Evolutionary conservation across 2,797 vertebrate species (phyloP), one percentile per base, ranked within the genome.

Genomic region (Capromys pilorides): DNA sequence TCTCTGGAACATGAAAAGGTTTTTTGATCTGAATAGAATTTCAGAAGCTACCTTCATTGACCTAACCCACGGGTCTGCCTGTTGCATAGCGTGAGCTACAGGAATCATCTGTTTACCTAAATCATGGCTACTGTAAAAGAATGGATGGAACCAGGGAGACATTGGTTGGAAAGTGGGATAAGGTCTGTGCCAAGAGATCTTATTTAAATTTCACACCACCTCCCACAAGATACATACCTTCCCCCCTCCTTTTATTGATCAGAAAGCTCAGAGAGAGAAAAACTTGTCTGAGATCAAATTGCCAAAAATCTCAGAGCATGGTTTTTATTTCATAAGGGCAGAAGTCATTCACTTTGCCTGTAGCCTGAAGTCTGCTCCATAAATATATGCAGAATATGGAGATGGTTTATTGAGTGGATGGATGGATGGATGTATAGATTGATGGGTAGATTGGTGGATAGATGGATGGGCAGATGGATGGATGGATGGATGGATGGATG

Each of bases 221-320:
- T 73, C 81, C 81, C 67, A 2, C 66, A 85, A 84, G n/a, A 87
- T 45, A 33, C 67, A 62, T 86, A 75, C 59, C 4, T 6, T 45
- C 1, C 62, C 51, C 31, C 7, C 61, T 90, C 77, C 41, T 59
- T 83, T 45, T 84, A 51, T 82, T 31, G 75, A 85, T 77, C 39
- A 21, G n/a, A 13, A 86, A 71, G 83, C 80, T 84, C 12, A 2
- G 87, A 91, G 28, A 51, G 75, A 73, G 62, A 95, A 86, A 33
- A 80, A 51, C 57, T 77, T 67, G 16, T 90, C 79, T 86, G 83
- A 87, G 61, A 77, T 64, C 4, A 69, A 89, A 89, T 62, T 85
- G 36, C n/a, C n/a, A 18, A 64, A 66, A 66, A 10, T 13, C 69
- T n/a, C 85, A 57, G 62, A 83, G 36, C 75, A 24, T 81, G 67